Evolutionary conservation across 1,140 invertebrate genomes (phyloP).

Genomic region (Phortica variegata): DNA sequence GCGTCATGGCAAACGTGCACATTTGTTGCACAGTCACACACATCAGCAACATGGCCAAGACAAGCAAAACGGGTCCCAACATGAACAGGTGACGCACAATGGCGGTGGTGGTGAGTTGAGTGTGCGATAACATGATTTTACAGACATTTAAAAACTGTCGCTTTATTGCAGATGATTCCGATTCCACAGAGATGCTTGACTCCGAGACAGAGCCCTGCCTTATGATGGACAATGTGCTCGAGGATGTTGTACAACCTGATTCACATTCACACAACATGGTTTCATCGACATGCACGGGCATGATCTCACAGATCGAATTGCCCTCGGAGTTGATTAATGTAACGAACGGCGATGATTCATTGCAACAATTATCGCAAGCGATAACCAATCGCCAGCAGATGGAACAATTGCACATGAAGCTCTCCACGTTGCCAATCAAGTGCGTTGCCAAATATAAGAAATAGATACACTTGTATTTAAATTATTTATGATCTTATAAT

Average conservation of each 20-base stretch:
- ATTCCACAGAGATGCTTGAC: slow-evolving; percentile 71
- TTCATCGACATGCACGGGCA: slow-evolving; percentile 59
- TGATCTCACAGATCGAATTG: slow-evolving; percentile 54
- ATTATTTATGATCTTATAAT: too few relatives aligned
- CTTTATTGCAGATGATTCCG: slow-evolving; percentile 38
- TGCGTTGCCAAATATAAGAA: slow-evolving; percentile 15
- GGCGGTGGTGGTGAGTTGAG: slow-evolving; percentile 25
- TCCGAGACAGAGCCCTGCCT: slow-evolving; percentile 77
- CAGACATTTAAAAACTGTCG: not conserved
- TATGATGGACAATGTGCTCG: slow-evolving; percentile 73
- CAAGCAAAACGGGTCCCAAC: too few relatives aligned
- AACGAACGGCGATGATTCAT: slow-evolving; percentile 61
- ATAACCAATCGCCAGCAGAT: slow-evolving; percentile 64
- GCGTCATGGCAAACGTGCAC: slow-evolving; percentile 22
- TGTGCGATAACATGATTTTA: not conserved
- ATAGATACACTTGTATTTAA: not conserved
- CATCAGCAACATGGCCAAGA: slow-evolving; percentile 14
- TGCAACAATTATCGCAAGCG: slow-evolving; percentile 68
- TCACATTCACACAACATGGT: slow-evolving; percentile 71
- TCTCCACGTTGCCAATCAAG: slow-evolving; percentile 38
- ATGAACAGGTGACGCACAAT: slow-evolving; percentile 21
- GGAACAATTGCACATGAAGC: slow-evolving; percentile 39
- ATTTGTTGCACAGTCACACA: slow-evolving; percentile 1
- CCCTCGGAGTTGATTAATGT: slow-evolving; percentile 49
- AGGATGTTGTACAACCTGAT: slow-evolving; percentile 66